Conservation (phyloP, 2,888 invertebrate genomes). For the Campoplex capitator region DNA sequence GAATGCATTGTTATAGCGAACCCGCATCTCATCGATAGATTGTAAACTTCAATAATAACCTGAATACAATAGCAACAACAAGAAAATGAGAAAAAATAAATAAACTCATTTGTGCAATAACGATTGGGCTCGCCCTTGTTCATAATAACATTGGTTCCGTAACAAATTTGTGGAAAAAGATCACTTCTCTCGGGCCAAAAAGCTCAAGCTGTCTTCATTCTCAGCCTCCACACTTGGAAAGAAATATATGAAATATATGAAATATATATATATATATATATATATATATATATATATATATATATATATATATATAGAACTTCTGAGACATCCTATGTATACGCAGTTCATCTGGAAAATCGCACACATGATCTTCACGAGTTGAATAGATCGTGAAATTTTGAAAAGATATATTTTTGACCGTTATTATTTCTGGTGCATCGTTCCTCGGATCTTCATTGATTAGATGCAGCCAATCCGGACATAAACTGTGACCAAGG, state of each 20-base stretch:
- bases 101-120: conserved; percentile 54
- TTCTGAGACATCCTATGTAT: not conserved
- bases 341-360: not conserved
- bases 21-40: conserved; percentile 9
- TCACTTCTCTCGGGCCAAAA: conserved; percentile 55
- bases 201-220: not conserved
- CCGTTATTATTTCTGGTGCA: not conserved
- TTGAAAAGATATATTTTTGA: not conserved
- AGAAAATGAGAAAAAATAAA: conserved; percentile 9
- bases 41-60: conserved; percentile 37
- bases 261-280: not conserved
- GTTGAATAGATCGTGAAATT: conserved; percentile 7
- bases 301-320: not conserved
- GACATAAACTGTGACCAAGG: not conserved
- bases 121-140: conserved; percentile 38
- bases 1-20: conserved; percentile 24
- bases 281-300: not conserved
- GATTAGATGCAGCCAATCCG: not conserved
- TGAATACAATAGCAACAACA: conserved; percentile 16
- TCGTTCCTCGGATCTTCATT: not conserved
- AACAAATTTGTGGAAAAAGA: conserved; percentile 71
- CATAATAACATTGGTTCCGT: conserved; percentile 69
- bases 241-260: not conserved
- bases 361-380: not conserved
- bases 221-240: not conserved